These are phyloP conservation scores for Tenthredo mesomela DNA, from an alignment of 2,888 invertebrate species.

Conservation along the genomic window DNA sequence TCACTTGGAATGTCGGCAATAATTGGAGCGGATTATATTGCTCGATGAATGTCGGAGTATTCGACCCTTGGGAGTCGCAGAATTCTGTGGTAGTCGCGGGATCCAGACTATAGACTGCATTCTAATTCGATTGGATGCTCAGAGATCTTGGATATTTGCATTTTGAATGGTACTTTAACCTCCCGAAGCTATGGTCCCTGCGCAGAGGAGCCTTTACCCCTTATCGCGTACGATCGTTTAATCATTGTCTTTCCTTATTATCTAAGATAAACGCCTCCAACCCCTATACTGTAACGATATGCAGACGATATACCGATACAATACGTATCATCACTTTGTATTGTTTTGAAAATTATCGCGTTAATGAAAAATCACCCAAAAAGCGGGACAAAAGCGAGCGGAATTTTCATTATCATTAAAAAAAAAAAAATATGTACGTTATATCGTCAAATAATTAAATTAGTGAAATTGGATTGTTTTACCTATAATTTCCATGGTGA, in stretches of 20 bases:
- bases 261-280: neutral
- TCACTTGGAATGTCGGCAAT: constrained; percentile 44
- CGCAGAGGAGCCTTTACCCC: neutral
- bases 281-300: neutral
- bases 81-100: constrained; percentile 44
- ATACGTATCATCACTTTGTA: neutral
- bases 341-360: neutral
- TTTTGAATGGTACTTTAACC: constrained; percentile 48
- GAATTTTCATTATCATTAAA: neutral
- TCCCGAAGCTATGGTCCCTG: neutral
- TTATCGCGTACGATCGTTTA: constrained; percentile 41
- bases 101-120: constrained; percentile 35
- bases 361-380: neutral
- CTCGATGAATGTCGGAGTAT: constrained; percentile 33
- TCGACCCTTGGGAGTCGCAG: constrained; percentile 45
- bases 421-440: too few species aligned
- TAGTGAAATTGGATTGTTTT: neutral
- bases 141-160: constrained; percentile 47
- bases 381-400: neutral
- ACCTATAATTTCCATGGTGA: neutral
- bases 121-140: constrained; percentile 52
- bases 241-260: constrained; percentile 27
- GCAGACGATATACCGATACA: neutral
- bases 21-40: constrained; percentile 43
- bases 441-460: too few species aligned